phyloP scores from a whole-genome alignment of 1,140 invertebrate species.

The Lasioglossum baleicum region DNA sequence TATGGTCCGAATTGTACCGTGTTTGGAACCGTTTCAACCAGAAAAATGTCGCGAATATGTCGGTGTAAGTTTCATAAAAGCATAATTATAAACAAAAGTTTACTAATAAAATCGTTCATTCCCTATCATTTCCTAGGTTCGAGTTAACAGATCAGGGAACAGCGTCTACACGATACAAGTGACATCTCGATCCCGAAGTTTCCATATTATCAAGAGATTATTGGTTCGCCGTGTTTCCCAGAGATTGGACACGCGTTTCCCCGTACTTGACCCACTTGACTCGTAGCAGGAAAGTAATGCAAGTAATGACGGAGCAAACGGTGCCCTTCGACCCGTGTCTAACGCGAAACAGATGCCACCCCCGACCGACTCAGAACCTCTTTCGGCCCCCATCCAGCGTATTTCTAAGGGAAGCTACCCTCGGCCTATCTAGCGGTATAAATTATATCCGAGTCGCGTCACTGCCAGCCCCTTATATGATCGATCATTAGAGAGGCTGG shows the following conservation, averaged over 20 bases:
- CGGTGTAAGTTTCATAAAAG: too few relatives aligned
- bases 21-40: too few relatives aligned
- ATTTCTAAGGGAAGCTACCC: conserved; percentile 74
- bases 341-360: conserved; percentile 79
- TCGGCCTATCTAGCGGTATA: conserved; percentile 77
- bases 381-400: conserved; percentile 21
- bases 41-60: too few relatives aligned
- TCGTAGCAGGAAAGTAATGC: conserved; percentile 63
- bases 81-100: too few relatives aligned
- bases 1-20: too few relatives aligned
- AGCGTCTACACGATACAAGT: too few relatives aligned
- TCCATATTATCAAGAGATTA: too few relatives aligned
- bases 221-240: conserved; percentile 9
- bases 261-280: conserved; percentile 75
- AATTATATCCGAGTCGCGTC: conserved; percentile 79
- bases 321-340: conserved; percentile 79
- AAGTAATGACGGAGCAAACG: conserved; percentile 71
- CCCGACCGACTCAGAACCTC: conserved; percentile 52
- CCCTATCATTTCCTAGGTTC: neutral
- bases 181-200: too few relatives aligned
- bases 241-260: conserved; percentile 51
- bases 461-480: conserved; percentile 77
- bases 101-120: too few relatives aligned
- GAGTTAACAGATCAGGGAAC: too few relatives aligned
- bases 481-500: conserved; percentile 79